phyloP scores from a whole-genome alignment of 1,140 invertebrate genomes.

The Reticulitermes speratus region DNA sequence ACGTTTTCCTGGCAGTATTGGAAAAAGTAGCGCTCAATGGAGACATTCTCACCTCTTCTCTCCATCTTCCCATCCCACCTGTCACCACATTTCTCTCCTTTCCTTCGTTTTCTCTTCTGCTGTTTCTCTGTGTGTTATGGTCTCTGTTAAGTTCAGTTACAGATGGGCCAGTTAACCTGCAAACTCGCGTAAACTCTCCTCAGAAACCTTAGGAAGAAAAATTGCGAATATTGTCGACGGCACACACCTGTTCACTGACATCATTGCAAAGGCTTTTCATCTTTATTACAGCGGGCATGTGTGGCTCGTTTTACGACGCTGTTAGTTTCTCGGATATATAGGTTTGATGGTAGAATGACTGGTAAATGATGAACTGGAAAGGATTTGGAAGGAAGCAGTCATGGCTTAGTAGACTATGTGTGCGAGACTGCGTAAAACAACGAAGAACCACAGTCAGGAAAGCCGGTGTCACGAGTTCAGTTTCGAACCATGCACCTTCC shows the following conservation, averaged over 20 bases:
- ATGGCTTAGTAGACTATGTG: no score
- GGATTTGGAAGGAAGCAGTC: no score
- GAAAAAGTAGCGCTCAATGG: background rate
- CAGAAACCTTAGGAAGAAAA: background rate
- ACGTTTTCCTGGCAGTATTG: background rate
- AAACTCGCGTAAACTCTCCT: background rate
- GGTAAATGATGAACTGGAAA: no score
- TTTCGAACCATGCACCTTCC: no score
- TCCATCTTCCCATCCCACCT: background rate
- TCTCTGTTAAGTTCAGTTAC: background rate
- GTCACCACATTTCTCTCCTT: background rate
- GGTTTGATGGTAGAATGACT: no score
- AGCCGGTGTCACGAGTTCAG: no score
- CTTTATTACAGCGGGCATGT: background rate
- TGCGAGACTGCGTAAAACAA: no score
- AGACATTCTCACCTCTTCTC: background rate
- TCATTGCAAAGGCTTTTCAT: background rate
- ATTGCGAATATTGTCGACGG: background rate
- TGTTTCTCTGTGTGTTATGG: background rate
- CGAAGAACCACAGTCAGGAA: no score
- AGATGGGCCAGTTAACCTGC: background rate
- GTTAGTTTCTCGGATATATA: no score
- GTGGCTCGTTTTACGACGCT: no score
- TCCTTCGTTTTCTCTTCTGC: background rate
- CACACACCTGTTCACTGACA: background rate